Percentiles rank a stretch among this genome's conserved stretches.
Conservation (phyloP, 2,888 invertebrate genomes). For the Acleris sparsana region DNA sequence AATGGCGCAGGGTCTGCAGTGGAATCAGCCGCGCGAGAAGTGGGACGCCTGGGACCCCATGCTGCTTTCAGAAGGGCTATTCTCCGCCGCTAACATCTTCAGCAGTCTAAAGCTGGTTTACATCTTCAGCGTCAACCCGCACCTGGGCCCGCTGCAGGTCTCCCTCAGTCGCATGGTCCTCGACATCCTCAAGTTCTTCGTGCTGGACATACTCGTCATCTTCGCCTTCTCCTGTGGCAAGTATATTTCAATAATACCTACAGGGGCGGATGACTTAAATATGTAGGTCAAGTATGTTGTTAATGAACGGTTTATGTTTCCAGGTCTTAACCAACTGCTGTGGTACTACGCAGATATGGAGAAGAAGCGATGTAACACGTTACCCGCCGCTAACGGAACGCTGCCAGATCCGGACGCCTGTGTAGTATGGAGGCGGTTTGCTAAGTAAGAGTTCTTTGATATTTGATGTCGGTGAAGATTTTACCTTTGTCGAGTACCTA, state of each 20-base stretch:
- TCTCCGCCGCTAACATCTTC: slow-evolving; percentile 98
- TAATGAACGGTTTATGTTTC: not conserved
- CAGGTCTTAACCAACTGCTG: slow-evolving; percentile 91
- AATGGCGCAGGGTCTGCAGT: slow-evolving; percentile 82
- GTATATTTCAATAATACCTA: slow-evolving; percentile 45
- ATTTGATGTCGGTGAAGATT: no score
- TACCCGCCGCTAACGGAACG: slow-evolving; percentile 69
- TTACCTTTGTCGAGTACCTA: no score
- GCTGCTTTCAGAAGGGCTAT: slow-evolving; percentile 96
- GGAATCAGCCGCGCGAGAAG: slow-evolving; percentile 90
- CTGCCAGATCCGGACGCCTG: slow-evolving; percentile 89
- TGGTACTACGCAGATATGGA: slow-evolving; percentile 97
- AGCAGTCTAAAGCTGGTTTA: slow-evolving; percentile 98
- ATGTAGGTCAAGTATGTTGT: no score
- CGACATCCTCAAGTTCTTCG: slow-evolving; percentile 98
- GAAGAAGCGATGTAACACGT: slow-evolving; percentile 89
- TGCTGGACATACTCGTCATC: slow-evolving; percentile 94
- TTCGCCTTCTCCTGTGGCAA: slow-evolving; percentile 98
- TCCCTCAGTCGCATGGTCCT: slow-evolving; percentile 96
- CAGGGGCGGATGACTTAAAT: no score
- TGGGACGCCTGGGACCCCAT: slow-evolving; percentile 99
- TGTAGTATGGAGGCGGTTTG: slow-evolving; percentile 93
- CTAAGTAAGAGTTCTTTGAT: slow-evolving; percentile 85
- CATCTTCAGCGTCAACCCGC: slow-evolving; percentile 98
- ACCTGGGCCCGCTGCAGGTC: slow-evolving; percentile 97